Evolutionary conservation across 2,888 invertebrate genomes (phyloP).

Genomic region (Ditylenchus weischeri): DNA sequence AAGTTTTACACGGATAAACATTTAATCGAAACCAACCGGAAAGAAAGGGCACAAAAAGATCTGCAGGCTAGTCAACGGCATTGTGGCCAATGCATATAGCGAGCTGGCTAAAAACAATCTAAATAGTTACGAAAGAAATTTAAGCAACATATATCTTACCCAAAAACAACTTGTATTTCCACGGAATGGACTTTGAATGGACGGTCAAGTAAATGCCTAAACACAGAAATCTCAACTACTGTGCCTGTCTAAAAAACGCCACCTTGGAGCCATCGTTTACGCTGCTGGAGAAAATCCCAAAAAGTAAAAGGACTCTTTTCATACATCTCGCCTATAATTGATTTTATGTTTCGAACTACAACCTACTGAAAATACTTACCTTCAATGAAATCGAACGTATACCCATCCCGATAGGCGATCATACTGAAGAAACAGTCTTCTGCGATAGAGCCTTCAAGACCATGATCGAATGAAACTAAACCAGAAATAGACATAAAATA

Average conservation of each 20-base stretch:
- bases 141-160: too few species aligned
- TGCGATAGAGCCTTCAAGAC: conserved; percentile 91
- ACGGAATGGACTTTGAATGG: conserved; percentile 58
- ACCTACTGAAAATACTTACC: conserved; percentile 58
- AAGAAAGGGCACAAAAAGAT: conserved; percentile 5
- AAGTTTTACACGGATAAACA: too few species aligned
- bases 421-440: conserved; percentile 96
- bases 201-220: conserved; percentile 61
- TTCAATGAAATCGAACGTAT: conserved; percentile 88
- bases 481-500: not conserved
- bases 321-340: conserved; percentile 81
- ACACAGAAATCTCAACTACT: not conserved
- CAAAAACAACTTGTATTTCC: conserved; percentile 63
- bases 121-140: too few species aligned
- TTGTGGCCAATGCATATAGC: conserved; percentile 91
- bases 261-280: conserved; percentile 82
- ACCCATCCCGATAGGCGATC: conserved; percentile 85
- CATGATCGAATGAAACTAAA: conserved; percentile 88
- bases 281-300: conserved; percentile 89
- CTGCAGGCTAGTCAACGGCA: conserved; percentile 66
- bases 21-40: not conserved
- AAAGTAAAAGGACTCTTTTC: conserved; percentile 93
- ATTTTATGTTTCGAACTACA: too few species aligned
- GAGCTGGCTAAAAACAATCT: conserved; percentile 70
- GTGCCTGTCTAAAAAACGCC: not conserved